Percentiles rank a stretch among this genome's conserved stretches.
Conservation (phyloP, 2,797 vertebrate genomes). For the Spheniscus humboldti region DNA sequence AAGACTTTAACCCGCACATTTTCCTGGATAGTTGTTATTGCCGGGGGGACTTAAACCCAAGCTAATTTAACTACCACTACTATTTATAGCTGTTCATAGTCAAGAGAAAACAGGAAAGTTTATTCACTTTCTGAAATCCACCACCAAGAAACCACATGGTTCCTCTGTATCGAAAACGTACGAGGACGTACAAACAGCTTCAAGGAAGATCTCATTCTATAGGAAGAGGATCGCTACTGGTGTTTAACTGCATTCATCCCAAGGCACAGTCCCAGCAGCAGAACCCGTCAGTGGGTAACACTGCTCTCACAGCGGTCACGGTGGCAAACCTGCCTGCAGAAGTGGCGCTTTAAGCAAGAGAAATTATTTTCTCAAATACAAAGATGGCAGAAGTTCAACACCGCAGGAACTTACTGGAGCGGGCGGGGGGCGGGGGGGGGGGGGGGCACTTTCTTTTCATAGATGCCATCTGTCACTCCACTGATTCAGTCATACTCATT, state of each 20-base stretch:
- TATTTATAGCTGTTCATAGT: neutral
- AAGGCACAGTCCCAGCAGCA: neutral
- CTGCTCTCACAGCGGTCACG: rapidly evolving
- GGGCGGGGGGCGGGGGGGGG: no score
- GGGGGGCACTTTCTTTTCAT: neutral
- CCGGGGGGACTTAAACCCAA: neutral
- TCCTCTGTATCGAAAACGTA: rapidly evolving
- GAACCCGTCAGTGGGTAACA: neutral
- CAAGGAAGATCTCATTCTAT: neutral
- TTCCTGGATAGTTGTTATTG: neutral
- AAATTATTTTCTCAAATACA: neutral
- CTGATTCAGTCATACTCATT: neutral
- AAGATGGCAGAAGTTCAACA: neutral
- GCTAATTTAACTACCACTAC: neutral
- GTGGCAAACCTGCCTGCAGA: neutral
- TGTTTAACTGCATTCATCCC: neutral
- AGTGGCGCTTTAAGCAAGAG: neutral
- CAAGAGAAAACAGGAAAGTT: neutral
- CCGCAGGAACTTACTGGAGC: neutral
- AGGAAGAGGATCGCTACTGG: neutral
- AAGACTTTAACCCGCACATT: neutral
- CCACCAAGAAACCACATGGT: neutral
- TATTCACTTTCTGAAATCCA: neutral
- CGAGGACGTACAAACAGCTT: neutral
- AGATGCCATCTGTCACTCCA: neutral